Conservation (phyloP, 2,888 invertebrate species). For the Mycalesis mineus region DNA sequence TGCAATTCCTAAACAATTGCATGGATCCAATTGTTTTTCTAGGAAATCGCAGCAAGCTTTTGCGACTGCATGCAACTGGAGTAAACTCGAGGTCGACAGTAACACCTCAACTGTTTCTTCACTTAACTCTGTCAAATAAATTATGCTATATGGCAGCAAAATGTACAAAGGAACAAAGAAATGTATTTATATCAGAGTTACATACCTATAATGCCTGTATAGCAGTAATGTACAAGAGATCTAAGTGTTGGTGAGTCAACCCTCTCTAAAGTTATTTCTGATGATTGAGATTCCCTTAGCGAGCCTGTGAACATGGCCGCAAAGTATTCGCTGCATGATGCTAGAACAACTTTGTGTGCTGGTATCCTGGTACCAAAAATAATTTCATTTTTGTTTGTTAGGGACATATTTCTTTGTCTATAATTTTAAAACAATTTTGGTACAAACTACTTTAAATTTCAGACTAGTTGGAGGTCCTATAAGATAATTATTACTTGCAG, state of each 20-base stretch:
- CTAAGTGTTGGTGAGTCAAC: constrained; percentile 92
- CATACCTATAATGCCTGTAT: constrained; percentile 85
- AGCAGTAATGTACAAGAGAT: constrained; percentile 92
- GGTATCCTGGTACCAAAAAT: constrained; percentile 75
- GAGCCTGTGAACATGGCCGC: constrained; percentile 96
- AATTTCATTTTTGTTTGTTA: constrained; percentile 7
- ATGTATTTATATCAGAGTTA: constrained; percentile 24
- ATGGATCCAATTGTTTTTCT: constrained; percentile 93
- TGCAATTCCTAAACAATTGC: constrained; percentile 95
- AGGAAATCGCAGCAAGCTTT: constrained; percentile 94
- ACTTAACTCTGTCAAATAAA: constrained; percentile 80
- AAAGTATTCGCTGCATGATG: constrained; percentile 96
- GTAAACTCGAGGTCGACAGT: constrained; percentile 90
- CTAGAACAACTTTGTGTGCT: constrained; percentile 92
- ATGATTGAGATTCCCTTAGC: constrained; percentile 88
- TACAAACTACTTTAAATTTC: too few relatives aligned
- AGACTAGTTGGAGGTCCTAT: too few relatives aligned
- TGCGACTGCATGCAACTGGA: constrained; percentile 91
- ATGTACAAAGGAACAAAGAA: constrained; percentile 20
- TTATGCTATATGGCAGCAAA: neutral
- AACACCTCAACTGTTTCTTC: constrained; percentile 95
- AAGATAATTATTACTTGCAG: too few relatives aligned
- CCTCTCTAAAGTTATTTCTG: constrained; percentile 89
- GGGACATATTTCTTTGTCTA: neutral
- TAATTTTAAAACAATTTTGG: too few relatives aligned